Percentiles rank a stretch among this genome's conserved stretches.
Evolutionary conservation across 1,140 invertebrate genomes (phyloP).

Genomic region (Drosophila lacteicornis): DNA sequence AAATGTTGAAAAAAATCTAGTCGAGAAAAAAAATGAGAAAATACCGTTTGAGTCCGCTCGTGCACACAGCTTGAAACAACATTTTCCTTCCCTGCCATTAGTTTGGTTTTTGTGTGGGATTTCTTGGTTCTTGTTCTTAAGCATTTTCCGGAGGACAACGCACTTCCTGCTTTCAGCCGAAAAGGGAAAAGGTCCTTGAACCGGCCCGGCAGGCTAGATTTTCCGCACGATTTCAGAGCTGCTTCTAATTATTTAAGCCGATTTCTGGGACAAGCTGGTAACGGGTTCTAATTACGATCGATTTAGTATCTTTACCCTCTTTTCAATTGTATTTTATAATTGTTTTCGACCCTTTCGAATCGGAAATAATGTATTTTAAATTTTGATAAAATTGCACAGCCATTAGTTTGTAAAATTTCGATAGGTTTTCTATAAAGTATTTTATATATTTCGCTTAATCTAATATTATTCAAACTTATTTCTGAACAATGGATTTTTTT

Average conservation of each 20-base stretch:
- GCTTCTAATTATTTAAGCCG: conserved; percentile 9
- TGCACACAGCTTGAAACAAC: conserved; percentile 82
- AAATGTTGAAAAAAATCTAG: conserved; percentile 26
- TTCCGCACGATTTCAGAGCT: conserved; percentile 69
- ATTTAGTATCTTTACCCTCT: neutral
- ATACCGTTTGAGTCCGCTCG: conserved; percentile 77
- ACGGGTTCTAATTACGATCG: conserved; percentile 37
- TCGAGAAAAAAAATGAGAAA: conserved; percentile 48
- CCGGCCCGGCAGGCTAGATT: conserved; percentile 9
- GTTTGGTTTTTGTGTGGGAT: conserved; percentile 60
- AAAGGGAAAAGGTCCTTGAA: conserved; percentile 22
- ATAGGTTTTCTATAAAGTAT: no score
- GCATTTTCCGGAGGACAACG: conserved; percentile 40
- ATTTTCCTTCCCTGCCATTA: conserved; percentile 75
- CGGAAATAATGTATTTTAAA: no score
- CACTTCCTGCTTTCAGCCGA: conserved; percentile 54
- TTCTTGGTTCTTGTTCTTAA: conserved; percentile 41
- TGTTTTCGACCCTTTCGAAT: no score
- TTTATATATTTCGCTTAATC: no score
- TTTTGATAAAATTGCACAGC: no score
- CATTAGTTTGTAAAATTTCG: no score
- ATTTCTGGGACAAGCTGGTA: neutral
- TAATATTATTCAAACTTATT: no score
- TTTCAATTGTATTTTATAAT: no score
- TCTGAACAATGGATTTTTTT: no score